phyloP scores from a whole-genome alignment of 2,113 vertebrate genomes.

The Circaetus cinerascens region DNA sequence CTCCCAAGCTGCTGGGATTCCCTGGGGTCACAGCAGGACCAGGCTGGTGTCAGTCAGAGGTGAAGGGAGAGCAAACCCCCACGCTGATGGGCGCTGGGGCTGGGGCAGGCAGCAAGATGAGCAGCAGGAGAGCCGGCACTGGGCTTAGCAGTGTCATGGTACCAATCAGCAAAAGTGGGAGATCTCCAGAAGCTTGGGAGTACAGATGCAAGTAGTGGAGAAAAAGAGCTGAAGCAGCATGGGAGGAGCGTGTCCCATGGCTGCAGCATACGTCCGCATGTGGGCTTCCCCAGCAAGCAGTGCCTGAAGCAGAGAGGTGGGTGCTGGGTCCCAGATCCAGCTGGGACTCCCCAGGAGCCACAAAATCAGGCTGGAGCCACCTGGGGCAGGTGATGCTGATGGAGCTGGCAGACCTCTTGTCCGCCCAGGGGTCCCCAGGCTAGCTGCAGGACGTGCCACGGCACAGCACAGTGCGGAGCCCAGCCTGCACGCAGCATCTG shows the following conservation, averaged over 20 bases:
- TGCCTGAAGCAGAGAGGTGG: neutral
- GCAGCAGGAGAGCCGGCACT: neutral
- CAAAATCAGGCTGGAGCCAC: neutral
- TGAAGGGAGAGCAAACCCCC: neutral
- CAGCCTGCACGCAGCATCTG: conserved; percentile 40
- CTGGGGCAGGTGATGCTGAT: neutral
- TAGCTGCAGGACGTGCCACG: neutral
- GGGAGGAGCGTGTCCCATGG: neutral
- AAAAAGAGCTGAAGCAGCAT: neutral
- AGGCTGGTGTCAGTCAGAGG: neutral
- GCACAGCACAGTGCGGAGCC: neutral
- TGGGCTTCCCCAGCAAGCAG: neutral
- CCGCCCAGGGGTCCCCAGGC: neutral
- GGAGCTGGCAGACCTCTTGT: neutral
- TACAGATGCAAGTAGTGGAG: neutral
- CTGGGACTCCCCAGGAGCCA: neutral
- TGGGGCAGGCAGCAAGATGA: neutral
- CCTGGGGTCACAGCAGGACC: neutral
- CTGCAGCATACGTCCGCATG: neutral
- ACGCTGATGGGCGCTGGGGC: accelerated
- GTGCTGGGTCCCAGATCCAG: neutral
- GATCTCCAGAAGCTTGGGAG: neutral
- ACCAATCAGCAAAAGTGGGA: neutral
- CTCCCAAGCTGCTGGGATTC: neutral
- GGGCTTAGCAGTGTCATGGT: neutral